phyloP scores from a whole-genome alignment of 2,113 vertebrate genomes.

The Telmatochromis sp. region DNA sequence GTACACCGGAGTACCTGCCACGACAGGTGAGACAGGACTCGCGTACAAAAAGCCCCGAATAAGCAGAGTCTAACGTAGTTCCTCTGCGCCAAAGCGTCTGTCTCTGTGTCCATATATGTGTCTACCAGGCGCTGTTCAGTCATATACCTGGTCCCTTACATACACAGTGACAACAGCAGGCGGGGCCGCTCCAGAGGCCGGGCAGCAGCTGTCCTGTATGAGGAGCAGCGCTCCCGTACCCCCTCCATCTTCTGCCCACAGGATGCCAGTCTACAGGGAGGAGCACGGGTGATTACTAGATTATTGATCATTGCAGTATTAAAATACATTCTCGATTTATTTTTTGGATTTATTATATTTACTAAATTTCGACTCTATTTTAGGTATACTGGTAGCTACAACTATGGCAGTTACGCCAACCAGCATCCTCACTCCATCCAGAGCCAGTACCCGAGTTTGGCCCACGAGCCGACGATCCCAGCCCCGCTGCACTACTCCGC shows the following conservation, averaged over 20 bases:
- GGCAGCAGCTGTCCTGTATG: constrained; percentile 92
- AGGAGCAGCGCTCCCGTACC: constrained; percentile 80
- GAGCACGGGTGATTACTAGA: constrained; percentile 82
- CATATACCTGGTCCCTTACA: constrained; percentile 99
- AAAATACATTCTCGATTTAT: not conserved
- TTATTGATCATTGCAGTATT: not conserved
- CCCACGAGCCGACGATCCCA: constrained; percentile 85
- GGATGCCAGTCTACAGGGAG: constrained; percentile 94
- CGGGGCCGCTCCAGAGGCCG: constrained; percentile 80
- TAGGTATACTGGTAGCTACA: constrained; percentile 94
- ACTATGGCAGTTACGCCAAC: constrained; percentile 92
- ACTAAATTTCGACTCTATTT: not conserved
- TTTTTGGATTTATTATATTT: not conserved
- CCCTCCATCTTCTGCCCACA: constrained; percentile 80
- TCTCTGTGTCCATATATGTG: constrained; percentile 66
- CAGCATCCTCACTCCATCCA: constrained; percentile 92
- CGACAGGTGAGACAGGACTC: constrained; percentile 79
- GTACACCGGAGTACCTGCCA: constrained; percentile 74
- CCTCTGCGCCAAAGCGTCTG: constrained; percentile 45
- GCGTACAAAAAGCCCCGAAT: not conserved
- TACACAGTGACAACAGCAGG: constrained; percentile 98
- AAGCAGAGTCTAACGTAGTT: not conserved
- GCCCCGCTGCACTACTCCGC: constrained; percentile 91
- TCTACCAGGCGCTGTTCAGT: constrained; percentile 93
- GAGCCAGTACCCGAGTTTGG: constrained; percentile 89